Evolutionary conservation across 1,140 invertebrate species (phyloP).

Genomic region (Aporrectodea caliginosa): DNA sequence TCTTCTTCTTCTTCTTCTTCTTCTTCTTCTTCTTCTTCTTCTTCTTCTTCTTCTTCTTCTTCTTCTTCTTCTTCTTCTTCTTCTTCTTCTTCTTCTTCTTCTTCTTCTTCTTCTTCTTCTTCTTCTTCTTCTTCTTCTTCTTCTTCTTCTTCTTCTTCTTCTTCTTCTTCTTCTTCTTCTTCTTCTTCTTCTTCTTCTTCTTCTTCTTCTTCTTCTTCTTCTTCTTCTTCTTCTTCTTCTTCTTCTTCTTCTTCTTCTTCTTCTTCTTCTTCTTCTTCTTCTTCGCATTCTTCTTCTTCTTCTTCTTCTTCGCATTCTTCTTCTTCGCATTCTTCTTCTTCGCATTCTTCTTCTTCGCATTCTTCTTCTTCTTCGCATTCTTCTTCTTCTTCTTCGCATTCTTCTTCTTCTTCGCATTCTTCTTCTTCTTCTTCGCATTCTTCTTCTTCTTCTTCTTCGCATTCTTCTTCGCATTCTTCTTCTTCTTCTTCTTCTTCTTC

Average conservation of each 20-base stretch:
- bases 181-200: conserved; percentile 15
- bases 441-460: conserved; percentile 8
- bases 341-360: conserved; percentile 11
- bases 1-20: conserved; percentile 15
- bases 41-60: conserved; percentile 17
- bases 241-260: conserved; percentile 15
- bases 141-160: conserved; percentile 15
- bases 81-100: conserved; percentile 15
- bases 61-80: conserved; percentile 15
- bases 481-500: conserved; percentile 15
- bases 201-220: conserved; percentile 15
- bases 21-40: conserved; percentile 14
- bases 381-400: conserved; percentile 16
- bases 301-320: conserved; percentile 12
- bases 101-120: conserved; percentile 17
- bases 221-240: conserved; percentile 17
- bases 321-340: conserved; percentile 12
- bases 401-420: too few relatives aligned
- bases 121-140: conserved; percentile 15
- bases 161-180: conserved; percentile 17
- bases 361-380: conserved; percentile 12
- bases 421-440: too few relatives aligned
- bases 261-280: conserved; percentile 15
- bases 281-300: conserved; percentile 14
- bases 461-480: conserved; percentile 8